Base-by-base conservation (phyloP, 2,888 invertebrate genomes). In the Hemicrepidius hirtus region DNA sequence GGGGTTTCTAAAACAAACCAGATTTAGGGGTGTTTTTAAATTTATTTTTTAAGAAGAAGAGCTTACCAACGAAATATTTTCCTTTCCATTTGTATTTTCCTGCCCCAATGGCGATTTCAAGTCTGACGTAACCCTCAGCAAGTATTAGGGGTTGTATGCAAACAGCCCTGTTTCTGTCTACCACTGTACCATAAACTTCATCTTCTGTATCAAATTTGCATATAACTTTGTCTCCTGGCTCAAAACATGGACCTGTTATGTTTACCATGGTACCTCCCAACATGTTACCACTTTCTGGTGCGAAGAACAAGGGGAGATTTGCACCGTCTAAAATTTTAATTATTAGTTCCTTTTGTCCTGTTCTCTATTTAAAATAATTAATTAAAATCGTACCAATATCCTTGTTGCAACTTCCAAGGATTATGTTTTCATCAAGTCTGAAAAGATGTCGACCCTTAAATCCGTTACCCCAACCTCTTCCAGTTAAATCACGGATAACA, bases 221-320 rank as follows among this genome's bases (percentile, higher is more conserved):
- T 64, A 91, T 92, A 57, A 98, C 92, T 77, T 93, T 91, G 80
- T 95, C 93, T 0, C 88, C 88, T 0, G 90, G 90, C 77, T 92
- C 89, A 84, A 98, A 96, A 84, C 99, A 99, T 1, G 98, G 97
- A 0, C 98, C 99, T 0, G 98, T 97, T 71, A 99, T 95, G 84
- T 98, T 98, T 41, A 99, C 96, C 65, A 98, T 92, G 0, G 97
- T 96, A 0, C 99, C 99, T 2, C 99, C 99, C 77, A 98, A 89
- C 98, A 99, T 98, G 85, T 96, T 97, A 3, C 97, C 98, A 82
- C 96, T 96, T 85, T 98, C 97, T 0, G 98, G 98, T 0, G 97
- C 97, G 81, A 97, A 97, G 79, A 95, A 92, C 64, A 97, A 85
- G 0, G 94, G 94, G 69, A 97, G 89, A 84, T 94, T 91, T 0